Base-by-base conservation (phyloP, 2,888 invertebrate genomes). In the Tupiocoris notatus region DNA sequence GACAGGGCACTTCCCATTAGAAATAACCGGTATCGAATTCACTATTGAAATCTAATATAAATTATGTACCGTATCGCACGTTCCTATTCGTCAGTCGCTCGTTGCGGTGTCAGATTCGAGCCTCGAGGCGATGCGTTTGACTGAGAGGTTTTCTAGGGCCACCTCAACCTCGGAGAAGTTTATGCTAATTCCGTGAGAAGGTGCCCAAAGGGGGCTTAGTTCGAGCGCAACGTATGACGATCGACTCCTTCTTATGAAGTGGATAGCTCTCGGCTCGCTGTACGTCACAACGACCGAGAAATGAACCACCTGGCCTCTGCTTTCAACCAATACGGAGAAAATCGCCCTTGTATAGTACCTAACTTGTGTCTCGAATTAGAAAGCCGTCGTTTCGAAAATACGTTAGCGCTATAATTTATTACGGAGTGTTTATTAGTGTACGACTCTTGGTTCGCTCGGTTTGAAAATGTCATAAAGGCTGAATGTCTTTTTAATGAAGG, bases 171-270 rank as follows among this genome's bases (percentile, higher is more conserved):
- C 71, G 39, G 61, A 25, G 71, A 59, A 71, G 71, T 71, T 71
- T 71, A 71, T 71, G 71, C 71, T 71, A 71, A 71, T 71, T 71
- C 71, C 71, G 71, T 71, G 71, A 71, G 71, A 71, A 71, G 39
- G 71, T 62, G 71, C 71, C 71, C 71, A 71, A 61, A 61, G 59
- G 71, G 71, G 39, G 6, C 24, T 21, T 6, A 23, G 57, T 39
- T 39, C 12, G 39, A 39, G 39, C 12, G 12, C 39, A 39, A 39
- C 39, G 39, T 71, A 71, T 71, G 71, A 71, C 71, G 59, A 62
- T 70, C 70, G 39, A 71, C 71, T 71, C 39, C 39, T 39, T 39
- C 12, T 68, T 58, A 71, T 71, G 62, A 71, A 70, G 70, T 18
- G 70, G 59, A n/a, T n/a, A n/a, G 6, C 39, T 39, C 39, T 39